Evolutionary conservation across 1,140 invertebrate genomes (phyloP).

Genomic region (Grapholita molesta): DNA sequence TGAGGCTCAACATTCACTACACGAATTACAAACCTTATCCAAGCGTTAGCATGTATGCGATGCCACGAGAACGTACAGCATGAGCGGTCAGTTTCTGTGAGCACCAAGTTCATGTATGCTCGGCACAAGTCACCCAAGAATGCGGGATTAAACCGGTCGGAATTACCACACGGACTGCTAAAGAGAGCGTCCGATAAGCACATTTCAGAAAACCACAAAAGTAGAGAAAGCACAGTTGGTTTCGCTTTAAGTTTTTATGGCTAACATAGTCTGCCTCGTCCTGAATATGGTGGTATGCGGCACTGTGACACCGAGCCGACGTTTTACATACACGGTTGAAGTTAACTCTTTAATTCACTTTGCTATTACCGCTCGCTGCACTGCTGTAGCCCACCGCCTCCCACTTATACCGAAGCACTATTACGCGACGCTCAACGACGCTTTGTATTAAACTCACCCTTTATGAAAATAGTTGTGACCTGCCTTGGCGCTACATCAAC

Average conservation of each 20-base stretch:
- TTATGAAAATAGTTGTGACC: slow-evolving; percentile 15
- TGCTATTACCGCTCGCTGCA: background rate
- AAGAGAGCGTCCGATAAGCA: background rate
- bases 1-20: background rate
- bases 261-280: background rate
- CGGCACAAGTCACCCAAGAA: no score
- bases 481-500: background rate
- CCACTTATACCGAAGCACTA: slow-evolving; percentile 1
- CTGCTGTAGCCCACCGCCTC: background rate
- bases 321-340: background rate
- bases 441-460: slow-evolving; percentile 19
- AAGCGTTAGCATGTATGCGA: no score
- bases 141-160: background rate
- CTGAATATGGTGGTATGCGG: background rate
- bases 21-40: no score
- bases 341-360: background rate
- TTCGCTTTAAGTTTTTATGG: background rate
- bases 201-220: background rate
- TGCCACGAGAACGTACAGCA: no score
- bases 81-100: background rate
- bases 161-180: background rate
- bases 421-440: slow-evolving; percentile 8
- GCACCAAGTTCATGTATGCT: background rate
- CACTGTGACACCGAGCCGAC: background rate
- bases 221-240: background rate